Evolutionary conservation across 2,797 vertebrate species (phyloP).

Genomic region (Podarcis lilfordi): DNA sequence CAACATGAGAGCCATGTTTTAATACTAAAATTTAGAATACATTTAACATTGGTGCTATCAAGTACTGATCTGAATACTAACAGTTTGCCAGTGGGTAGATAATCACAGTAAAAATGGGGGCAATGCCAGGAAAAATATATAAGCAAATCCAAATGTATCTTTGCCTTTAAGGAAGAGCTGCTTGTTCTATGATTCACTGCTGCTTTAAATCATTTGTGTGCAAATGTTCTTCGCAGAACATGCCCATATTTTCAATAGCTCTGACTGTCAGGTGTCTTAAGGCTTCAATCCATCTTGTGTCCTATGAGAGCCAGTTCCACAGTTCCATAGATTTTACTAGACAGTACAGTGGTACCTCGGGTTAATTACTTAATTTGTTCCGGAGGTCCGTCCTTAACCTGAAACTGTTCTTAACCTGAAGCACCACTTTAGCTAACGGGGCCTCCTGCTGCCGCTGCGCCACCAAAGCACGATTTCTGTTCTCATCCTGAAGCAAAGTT

Average conservation of each 20-base stretch:
- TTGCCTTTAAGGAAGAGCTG: neutral
- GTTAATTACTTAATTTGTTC: no score
- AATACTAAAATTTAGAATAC: accelerated
- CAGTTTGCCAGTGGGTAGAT: neutral
- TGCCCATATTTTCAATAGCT: neutral
- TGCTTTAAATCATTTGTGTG: neutral
- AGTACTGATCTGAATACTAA: neutral
- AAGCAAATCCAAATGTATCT: neutral
- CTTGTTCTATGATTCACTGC: neutral
- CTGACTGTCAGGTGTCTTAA: neutral
- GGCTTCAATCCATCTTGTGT: neutral
- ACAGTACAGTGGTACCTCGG: no score
- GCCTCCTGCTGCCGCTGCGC: no score
- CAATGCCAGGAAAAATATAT: neutral
- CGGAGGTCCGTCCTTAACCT: no score
- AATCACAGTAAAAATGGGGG: neutral
- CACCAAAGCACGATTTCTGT: no score
- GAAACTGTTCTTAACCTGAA: no score
- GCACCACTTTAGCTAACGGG: no score
- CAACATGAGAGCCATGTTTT: slow-evolving; percentile 64
- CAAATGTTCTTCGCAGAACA: neutral
- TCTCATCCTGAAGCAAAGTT: no score
- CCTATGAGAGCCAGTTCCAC: no score
- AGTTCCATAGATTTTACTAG: no score
- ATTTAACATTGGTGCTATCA: neutral